Conservation (phyloP, 2,113 vertebrate genomes). For the Cynocephalus volans region DNA sequence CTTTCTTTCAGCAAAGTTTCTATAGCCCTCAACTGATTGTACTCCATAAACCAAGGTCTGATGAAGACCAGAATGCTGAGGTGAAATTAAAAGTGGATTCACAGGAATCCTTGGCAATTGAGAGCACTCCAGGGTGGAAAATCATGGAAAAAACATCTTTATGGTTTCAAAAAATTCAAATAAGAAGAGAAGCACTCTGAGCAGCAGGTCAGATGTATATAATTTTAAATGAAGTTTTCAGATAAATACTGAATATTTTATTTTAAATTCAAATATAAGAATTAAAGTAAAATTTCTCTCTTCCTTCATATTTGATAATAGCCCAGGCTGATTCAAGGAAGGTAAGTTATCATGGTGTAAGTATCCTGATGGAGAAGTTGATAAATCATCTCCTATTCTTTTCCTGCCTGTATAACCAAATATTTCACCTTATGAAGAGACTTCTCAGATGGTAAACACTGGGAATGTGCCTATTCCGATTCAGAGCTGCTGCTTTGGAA, state of each 20-base stretch:
- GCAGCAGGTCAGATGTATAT: slow-evolving; percentile 9
- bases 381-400: slow-evolving; percentile 69
- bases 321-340: slow-evolving; percentile 67
- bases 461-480: slow-evolving; percentile 81
- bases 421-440: slow-evolving; percentile 84
- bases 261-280: slow-evolving; percentile 28
- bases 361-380: slow-evolving; percentile 71
- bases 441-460: slow-evolving; percentile 85
- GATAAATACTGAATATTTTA: neutral
- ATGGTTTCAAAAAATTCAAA: slow-evolving; percentile 75
- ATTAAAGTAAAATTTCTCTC: slow-evolving; percentile 60
- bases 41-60: neutral
- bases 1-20: slow-evolving; percentile 32
- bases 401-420: slow-evolving; percentile 63
- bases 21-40: neutral
- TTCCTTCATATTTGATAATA: slow-evolving; percentile 70
- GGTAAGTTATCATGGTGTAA: slow-evolving; percentile 36
- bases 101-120: slow-evolving; percentile 67
- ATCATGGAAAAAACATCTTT: slow-evolving; percentile 78
- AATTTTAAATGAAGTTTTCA: slow-evolving; percentile 24
- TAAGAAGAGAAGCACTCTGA: slow-evolving; percentile 74
- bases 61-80: neutral
- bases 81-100: slow-evolving; percentile 56
- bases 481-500: slow-evolving; percentile 81
- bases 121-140: slow-evolving; percentile 74